Base-by-base conservation (phyloP, 1,140 invertebrate species). In the Drosophila rufa region DNA sequence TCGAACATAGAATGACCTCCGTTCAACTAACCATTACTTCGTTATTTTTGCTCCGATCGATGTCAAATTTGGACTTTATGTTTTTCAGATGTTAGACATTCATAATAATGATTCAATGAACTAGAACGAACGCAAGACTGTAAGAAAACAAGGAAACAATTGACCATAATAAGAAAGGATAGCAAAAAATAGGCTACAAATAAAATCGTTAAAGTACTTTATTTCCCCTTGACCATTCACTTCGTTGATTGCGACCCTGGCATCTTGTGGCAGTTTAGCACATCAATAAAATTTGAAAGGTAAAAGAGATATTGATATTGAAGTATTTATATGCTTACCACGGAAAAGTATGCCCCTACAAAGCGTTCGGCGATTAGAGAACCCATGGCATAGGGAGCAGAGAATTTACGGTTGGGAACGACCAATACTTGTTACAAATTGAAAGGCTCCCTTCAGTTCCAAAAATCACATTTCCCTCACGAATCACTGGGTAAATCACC, bases 351-450 rank as follows among this genome's bases (percentile, higher is more conserved):
- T 65, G 65, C 62, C 45, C 60, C 59, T 65, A 55, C 65, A 75
- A 75, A 36, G 17, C 7, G 12, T 38, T 55, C 12, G 33, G 8
- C 4, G 17, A 38, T 9, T 1, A 53, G 30, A 53, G 17, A 22
- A 53, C 12, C 4, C 7, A 9, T 6, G 12, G 25, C 2, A 25
- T 9, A 36, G n/a, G 33, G 61, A 62, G 53, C 53, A 57, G 57
- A 17, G 45, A 59, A 57, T 56, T 74, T 74, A 50, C 38, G 50
- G 55, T 61, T 59, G 27, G 57, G 50, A 79, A 67, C 70, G 48
- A 79, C 70, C 70, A 71, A 83, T 83, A 83, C 79, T 79, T 79
- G 65, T 66, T 70, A 75, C 65, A 79, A 83, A 83, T 82, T 70
- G 70, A 83, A 79, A 66, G 64, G 51, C 19, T 7, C 27, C 27